Conservation (phyloP, 2,888 invertebrate genomes). For the Orthosia gothica region DNA sequence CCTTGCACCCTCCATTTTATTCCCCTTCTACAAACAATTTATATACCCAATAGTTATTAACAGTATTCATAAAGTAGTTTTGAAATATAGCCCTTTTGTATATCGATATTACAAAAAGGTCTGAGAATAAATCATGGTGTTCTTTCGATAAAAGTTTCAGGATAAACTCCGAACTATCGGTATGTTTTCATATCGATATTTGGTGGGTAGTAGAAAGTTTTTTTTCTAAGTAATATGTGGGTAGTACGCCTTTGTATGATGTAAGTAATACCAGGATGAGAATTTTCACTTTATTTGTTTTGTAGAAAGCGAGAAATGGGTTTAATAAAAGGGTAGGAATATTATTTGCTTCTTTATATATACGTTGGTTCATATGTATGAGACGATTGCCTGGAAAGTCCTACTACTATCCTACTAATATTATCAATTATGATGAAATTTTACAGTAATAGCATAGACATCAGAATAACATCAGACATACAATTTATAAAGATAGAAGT, state of each 20-base stretch:
- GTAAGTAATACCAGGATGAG: slow-evolving; percentile 3
- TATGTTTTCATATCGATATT: slow-evolving; percentile 29
- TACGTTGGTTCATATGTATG: no score
- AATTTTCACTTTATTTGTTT: slow-evolving; percentile 14
- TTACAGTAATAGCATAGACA: no score
- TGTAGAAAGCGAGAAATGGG: background rate
- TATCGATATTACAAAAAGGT: slow-evolving; percentile 53
- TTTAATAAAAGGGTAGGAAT: slow-evolving; percentile 1
- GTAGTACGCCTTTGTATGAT: slow-evolving; percentile 3
- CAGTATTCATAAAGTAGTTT: slow-evolving; percentile 26
- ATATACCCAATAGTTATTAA: slow-evolving; percentile 40
- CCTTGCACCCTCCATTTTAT: slow-evolving; percentile 20
- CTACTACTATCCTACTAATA: background rate
- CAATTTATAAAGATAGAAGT: no score
- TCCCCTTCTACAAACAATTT: slow-evolving; percentile 49
- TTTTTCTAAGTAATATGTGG: background rate
- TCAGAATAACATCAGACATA: no score
- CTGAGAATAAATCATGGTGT: slow-evolving; percentile 46
- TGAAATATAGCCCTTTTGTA: slow-evolving; percentile 40
- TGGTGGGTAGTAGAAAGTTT: slow-evolving; percentile 1
- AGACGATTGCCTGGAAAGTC: background rate
- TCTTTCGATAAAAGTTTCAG: slow-evolving; percentile 30
- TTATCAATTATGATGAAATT: no score
- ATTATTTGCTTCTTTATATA: background rate
- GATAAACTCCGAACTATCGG: slow-evolving; percentile 11